Evolutionary conservation across 1,140 invertebrate species (phyloP), one percentile per base, ranked within the genome.

Genomic region (Phocides pigmalion): DNA sequence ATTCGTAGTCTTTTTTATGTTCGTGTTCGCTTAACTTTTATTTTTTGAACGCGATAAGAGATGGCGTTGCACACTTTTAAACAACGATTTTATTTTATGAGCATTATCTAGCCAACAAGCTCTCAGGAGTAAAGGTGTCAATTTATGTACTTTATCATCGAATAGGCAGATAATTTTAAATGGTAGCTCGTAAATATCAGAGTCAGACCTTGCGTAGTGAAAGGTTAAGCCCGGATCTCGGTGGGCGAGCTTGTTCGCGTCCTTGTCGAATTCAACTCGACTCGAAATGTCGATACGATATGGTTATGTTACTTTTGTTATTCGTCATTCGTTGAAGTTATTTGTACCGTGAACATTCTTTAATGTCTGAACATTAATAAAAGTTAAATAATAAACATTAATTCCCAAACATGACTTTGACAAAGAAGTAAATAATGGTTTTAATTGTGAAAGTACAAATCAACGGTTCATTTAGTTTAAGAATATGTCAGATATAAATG

Each of bases 151-250:
- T 41, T 56, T 56, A 56, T 56, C 37, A 22, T 42, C 51, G 17
- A 25, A 56, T 56, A 42, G 39, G 39, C 20, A 11, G 53, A 58
- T 58, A 58, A 58, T 44, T 44, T 37, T 14, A 28, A 15, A 42
- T 58, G 22, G 39, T 58, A 32, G 53, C 53, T 58, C 53, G 53
- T 58, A 58, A 51, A 25, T 58, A 49, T 49, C 20, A 25, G 5
- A 0, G 16, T 2, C 11, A 35, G 46, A 54, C 41, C 50, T 64
- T 47, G 39, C 44, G n/a, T 17, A 64, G 62, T 54, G 62, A 64
- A 64, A 64, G 62, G 62, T 64, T 56, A 64, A 20, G 41, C 51
- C n/a, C 5, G 28, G 22, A 46, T n/a, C n/a, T n/a, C n/a, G n/a
- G 62, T 64, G 50, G 62, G 62, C 41, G 62, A 56, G 51, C 44